phyloP scores from a whole-genome alignment of 2,888 invertebrate species.

The Calameuta filiformis region DNA sequence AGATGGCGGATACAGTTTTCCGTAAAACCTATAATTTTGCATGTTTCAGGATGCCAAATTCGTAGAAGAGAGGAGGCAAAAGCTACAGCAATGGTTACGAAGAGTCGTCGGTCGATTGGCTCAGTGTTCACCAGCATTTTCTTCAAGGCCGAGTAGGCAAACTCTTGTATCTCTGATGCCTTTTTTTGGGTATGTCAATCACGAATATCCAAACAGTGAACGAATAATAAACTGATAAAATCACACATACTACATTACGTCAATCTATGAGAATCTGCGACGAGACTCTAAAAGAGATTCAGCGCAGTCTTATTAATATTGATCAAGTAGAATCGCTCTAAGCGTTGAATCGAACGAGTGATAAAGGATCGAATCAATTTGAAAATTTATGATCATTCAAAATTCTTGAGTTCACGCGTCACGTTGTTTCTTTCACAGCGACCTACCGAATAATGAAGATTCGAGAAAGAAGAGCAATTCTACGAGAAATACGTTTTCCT shows the following conservation, averaged over 20 bases:
- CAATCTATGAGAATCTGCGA: background rate
- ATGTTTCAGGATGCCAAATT: slow-evolving; percentile 77
- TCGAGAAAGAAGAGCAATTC: slow-evolving; percentile 51
- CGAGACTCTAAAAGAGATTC: background rate
- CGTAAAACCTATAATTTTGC: slow-evolving; percentile 7
- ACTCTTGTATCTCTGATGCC: slow-evolving; percentile 84
- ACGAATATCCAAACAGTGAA: background rate
- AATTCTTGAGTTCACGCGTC: background rate
- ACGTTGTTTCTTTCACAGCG: slow-evolving; percentile 44
- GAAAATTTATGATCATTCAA: background rate
- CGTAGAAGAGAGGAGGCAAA: slow-evolving; percentile 87
- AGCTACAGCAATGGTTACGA: slow-evolving; percentile 88
- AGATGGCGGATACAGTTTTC: slow-evolving; percentile 3
- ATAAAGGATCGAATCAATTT: background rate
- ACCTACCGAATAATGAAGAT: slow-evolving; percentile 55
- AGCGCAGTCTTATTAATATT: background rate
- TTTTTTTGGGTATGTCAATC: slow-evolving; percentile 80
- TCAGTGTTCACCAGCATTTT: slow-evolving; percentile 78
- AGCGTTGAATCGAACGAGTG: background rate
- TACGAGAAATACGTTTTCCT: slow-evolving; percentile 55
- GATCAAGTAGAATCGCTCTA: background rate
- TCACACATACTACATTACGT: background rate
- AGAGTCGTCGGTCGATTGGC: slow-evolving; percentile 80
- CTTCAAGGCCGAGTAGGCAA: slow-evolving; percentile 80
- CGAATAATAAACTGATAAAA: background rate